These are phyloP conservation scores for Labeo catla DNA, from an alignment of 2,113 vertebrate genomes.

Conservation along the genomic window DNA sequence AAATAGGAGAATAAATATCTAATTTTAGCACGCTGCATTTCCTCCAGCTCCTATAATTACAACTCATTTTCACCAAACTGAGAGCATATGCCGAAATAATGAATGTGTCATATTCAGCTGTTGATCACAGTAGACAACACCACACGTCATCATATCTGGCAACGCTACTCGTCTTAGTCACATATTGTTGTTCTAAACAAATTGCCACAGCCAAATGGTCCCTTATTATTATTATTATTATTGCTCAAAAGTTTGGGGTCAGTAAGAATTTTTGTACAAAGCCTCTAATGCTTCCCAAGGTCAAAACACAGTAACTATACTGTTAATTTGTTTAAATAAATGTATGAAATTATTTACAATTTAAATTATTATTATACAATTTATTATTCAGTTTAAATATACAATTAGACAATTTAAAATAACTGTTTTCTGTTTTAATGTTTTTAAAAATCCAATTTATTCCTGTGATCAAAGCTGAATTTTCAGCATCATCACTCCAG, in stretches of 20 bases:
- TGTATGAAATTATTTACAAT: no score
- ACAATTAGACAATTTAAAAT: neutral
- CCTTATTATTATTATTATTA: no score
- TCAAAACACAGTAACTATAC: no score
- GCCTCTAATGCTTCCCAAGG: no score
- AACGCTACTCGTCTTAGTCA: neutral
- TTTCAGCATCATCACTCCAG: neutral
- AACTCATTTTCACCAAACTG: slow-evolving; percentile 9
- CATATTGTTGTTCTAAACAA: neutral
- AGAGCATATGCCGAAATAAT: slow-evolving; percentile 41
- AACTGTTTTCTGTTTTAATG: neutral
- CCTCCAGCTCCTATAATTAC: slow-evolving; percentile 28
- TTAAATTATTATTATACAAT: no score
- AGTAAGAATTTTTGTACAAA: no score
- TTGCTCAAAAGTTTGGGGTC: no score
- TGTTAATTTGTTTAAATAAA: no score
- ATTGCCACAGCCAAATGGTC: neutral
- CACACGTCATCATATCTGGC: slow-evolving; percentile 11
- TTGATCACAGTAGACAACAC: slow-evolving; percentile 24
- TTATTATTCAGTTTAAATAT: neutral
- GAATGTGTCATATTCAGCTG: slow-evolving; percentile 38
- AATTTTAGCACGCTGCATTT: slow-evolving; percentile 12
- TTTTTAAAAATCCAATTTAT: neutral
- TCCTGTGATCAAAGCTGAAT: neutral
- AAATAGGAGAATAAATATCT: slow-evolving; percentile 25